A percentile compares a stretch with the other conserved stretches of the same genome.
These are phyloP conservation scores for Darevskia nairensis DNA, from an alignment of 2,797 vertebrate genomes.

Conservation along the genomic window DNA sequence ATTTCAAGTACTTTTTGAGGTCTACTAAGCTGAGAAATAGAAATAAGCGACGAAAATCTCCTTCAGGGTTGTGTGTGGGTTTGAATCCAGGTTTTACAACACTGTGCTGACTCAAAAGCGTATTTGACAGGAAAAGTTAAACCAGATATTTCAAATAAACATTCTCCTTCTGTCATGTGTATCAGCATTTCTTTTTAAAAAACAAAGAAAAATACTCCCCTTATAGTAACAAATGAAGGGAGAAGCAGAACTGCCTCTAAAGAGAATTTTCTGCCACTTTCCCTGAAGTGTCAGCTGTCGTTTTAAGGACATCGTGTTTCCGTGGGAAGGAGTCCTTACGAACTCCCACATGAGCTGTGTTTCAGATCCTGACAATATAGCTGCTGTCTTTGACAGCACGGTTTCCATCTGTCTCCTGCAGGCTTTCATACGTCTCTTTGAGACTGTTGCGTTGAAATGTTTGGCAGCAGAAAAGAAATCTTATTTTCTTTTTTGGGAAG, in stretches of 20 bases:
- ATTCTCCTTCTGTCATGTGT: background rate
- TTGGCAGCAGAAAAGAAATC: background rate
- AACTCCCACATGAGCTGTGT: background rate
- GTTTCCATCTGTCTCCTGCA: background rate
- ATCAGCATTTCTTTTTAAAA: background rate
- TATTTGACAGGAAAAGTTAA: background rate
- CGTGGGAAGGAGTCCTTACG: background rate
- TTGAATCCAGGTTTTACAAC: background rate
- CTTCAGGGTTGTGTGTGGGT: background rate
- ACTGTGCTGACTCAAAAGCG: background rate
- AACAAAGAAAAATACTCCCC: background rate
- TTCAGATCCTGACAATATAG: background rate
- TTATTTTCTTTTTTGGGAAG: background rate
- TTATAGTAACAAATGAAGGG: constrained; percentile 20
- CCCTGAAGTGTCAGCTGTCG: constrained; percentile 57
- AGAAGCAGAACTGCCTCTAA: constrained; percentile 27
- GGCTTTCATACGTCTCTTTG: background rate
- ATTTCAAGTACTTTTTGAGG: background rate
- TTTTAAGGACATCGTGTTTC: constrained; percentile 44
- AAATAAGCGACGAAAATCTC: background rate
- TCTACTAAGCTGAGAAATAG: background rate
- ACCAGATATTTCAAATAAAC: background rate
- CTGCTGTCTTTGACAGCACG: background rate
- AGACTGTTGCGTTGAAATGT: background rate
- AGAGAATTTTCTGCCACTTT: constrained; percentile 55